phyloP scores from a whole-genome alignment of 2,888 invertebrate species.

The Catocala fraxini region DNA sequence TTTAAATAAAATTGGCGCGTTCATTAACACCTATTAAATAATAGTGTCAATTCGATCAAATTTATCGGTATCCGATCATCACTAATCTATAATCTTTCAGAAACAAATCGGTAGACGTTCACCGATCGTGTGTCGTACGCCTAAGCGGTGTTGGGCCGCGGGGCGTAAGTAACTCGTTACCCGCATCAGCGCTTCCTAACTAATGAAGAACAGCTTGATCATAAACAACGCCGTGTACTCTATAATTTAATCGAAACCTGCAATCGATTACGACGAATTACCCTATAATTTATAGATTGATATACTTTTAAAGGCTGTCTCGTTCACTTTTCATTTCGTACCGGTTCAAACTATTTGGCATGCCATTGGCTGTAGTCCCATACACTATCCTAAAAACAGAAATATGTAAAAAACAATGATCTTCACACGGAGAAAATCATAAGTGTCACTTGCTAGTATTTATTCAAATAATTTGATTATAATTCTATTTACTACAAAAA shows the following conservation, averaged over 20 bases:
- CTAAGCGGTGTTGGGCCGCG: neutral
- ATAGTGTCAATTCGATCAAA: too few species aligned
- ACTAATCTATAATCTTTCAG: neutral
- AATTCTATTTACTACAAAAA: too few species aligned
- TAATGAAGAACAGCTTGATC: neutral
- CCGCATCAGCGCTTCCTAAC: neutral
- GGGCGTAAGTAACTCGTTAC: slow-evolving; percentile 4
- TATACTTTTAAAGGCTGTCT: neutral
- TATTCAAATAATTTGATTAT: too few species aligned
- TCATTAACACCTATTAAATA: too few species aligned
- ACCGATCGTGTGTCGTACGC: neutral
- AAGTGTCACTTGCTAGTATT: too few species aligned
- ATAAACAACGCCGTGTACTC: neutral
- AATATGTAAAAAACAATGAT: too few species aligned
- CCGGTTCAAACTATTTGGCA: too few species aligned
- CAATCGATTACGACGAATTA: neutral
- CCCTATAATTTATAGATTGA: neutral
- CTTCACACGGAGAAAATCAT: too few species aligned
- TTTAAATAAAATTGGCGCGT: too few species aligned
- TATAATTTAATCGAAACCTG: slow-evolving; percentile 15
- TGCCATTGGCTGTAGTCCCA: too few species aligned
- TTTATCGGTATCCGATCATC: too few species aligned
- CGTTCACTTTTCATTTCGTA: neutral
- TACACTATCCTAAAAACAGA: too few species aligned
- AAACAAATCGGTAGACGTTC: neutral